Evolutionary conservation across 2,797 vertebrate genomes (phyloP), one percentile per base, ranked within the genome.

Genomic region (Rhynchotus rufescens): DNA sequence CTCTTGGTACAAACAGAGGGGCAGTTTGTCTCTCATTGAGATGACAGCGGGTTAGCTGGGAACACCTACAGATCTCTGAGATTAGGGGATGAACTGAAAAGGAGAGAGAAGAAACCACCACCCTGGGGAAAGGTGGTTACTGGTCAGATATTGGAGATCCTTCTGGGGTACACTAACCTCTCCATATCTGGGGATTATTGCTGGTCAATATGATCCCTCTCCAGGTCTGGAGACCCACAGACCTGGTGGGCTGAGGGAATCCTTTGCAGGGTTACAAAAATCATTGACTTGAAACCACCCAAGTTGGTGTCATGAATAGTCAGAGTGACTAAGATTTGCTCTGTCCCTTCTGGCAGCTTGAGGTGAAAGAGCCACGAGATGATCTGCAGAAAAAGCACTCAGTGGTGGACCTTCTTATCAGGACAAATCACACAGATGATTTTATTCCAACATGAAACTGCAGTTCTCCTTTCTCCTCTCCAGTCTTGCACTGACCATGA

Each of bases 341-440:
- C 86, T 30, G 26, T 54, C 51, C 51, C 28, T 56, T 64, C 85
- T 56, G 51, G 49, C 28, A 60, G 47, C 67, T 78, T 23, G 62
- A 80, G 30, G 15, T 28, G 3, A 25, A 36, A 62, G 30, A 69
- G 15, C 61, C 86, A 47, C 23, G 0, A 3, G 74, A 4, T 30
- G 20, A 36, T 66, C 77, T 86, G 57, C 72, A 68, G 49, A 38
- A 65, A 32, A n/a, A 80, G 49, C 26, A 44, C 36, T 10, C 45
- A 52, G 1, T 0, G 1, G 0, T 49, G 40, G 30, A 42, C 6
- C 3, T 2, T 21, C 67, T 40, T 26, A 8, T 21, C 49, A n/a
- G 51, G 42, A 38, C 32, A 23, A 11, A 10, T 30, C 30, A 19
- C 17, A 10, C 1, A 38, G 40, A 40, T 45, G 0, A 34, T 17